phyloP scores from a whole-genome alignment of 2,888 invertebrate genomes.

The Metopia argyrocephala region DNA sequence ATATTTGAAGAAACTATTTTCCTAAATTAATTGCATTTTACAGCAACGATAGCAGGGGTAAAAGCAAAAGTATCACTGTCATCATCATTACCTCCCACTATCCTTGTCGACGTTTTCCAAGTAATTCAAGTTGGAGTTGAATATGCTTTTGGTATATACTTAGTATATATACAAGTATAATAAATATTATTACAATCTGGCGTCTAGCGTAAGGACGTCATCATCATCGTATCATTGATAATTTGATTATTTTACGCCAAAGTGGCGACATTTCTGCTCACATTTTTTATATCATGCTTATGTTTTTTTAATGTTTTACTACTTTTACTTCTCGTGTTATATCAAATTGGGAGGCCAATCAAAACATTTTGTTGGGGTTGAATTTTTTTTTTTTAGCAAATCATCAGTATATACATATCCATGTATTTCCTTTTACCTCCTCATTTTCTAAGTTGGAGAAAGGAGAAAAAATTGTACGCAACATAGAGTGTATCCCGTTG shows the following conservation, averaged over 20 bases:
- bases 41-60: slow-evolving; percentile 16
- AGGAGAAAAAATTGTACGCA: not conserved
- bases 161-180: no score
- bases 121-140: not conserved
- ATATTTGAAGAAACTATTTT: slow-evolving; percentile 39
- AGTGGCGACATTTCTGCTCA: slow-evolving; percentile 59
- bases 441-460: not conserved
- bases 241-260: slow-evolving; percentile 64
- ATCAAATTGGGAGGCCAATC: slow-evolving; percentile 63
- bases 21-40: slow-evolving; percentile 54
- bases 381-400: slow-evolving; percentile 20
- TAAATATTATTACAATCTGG: slow-evolving; percentile 41
- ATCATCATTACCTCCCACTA: slow-evolving; percentile 19
- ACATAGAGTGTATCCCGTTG: slow-evolving; percentile 65
- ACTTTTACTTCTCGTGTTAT: slow-evolving; percentile 25
- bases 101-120: not conserved
- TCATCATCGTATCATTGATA: slow-evolving; percentile 54
- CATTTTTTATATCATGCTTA: not conserved
- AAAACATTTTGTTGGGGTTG: slow-evolving; percentile 61
- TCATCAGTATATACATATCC: slow-evolving; percentile 23
- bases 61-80: not conserved
- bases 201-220: slow-evolving; percentile 34
- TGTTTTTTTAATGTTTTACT: slow-evolving; percentile 30
- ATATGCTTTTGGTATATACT: slow-evolving; percentile 34
- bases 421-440: not conserved